These are phyloP conservation scores for Speoplatyrhinus poulsoni DNA, from an alignment of 2,113 vertebrate species.

Conservation along the genomic window DNA sequence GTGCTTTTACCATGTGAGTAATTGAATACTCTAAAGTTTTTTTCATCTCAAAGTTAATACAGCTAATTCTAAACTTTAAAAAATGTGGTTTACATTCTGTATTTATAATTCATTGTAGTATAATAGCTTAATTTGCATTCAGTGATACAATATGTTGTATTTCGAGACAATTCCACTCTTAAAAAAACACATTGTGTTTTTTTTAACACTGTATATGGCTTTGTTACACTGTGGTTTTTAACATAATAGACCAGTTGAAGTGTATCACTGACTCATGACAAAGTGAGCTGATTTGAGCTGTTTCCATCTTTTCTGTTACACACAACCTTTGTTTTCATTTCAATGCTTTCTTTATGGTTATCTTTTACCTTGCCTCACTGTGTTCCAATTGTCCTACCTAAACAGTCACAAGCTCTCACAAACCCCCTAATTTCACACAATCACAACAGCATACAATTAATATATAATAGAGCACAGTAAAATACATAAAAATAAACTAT, in stretches of 20 bases:
- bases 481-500: too few species aligned
- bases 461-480: too few species aligned
- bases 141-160: neutral
- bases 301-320: constrained; percentile 37
- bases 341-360: constrained; percentile 33
- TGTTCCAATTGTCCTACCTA: constrained; percentile 26
- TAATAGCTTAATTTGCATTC: neutral
- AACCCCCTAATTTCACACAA: too few species aligned
- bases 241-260: constrained; percentile 18
- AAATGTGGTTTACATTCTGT: neutral
- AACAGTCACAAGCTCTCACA: too few species aligned
- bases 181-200: too few species aligned
- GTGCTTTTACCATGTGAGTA: constrained; percentile 4
- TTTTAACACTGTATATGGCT: too few species aligned
- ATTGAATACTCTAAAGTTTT: constrained; percentile 28
- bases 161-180: neutral
- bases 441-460: too few species aligned
- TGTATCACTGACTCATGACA: constrained; percentile 41
- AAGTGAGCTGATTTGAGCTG: constrained; percentile 29
- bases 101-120: neutral
- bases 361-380: constrained; percentile 33
- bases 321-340: neutral
- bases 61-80: too few species aligned
- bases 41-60: neutral
- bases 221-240: neutral